Conservation (phyloP, 2,888 invertebrate species). For the Ptilodon capucinus region DNA sequence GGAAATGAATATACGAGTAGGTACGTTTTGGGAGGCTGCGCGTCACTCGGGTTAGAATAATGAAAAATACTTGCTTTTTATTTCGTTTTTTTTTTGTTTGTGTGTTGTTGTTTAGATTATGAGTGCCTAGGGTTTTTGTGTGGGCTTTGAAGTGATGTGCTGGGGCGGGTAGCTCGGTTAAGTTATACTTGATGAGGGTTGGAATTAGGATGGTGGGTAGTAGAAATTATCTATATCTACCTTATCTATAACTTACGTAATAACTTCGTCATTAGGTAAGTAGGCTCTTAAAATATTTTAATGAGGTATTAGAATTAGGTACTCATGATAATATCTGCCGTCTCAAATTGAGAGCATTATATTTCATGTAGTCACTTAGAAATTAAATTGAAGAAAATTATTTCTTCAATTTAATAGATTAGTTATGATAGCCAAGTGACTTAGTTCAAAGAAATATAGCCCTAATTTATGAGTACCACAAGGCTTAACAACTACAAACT, state of each 20-base stretch:
- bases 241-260: neutral
- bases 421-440: no score
- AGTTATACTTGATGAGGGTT: neutral
- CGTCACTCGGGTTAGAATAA: conserved; percentile 76
- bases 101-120: conserved; percentile 50
- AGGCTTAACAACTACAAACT: neutral
- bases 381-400: no score
- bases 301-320: no score
- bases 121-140: neutral
- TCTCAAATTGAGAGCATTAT: no score
- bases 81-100: conserved; percentile 35
- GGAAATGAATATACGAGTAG: conserved; percentile 82
- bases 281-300: no score
- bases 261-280: no score
- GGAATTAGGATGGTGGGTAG: neutral
- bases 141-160: neutral
- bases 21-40: conserved; percentile 75
- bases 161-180: neutral
- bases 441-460: no score
- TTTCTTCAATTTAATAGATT: no score
- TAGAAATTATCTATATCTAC: no score
- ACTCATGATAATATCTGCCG: no score
- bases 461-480: no score
- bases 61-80: conserved; percentile 72
- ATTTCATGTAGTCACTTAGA: no score